Conservation (phyloP, 1,140 invertebrate species). For the Brachionus paranguensis region DNA sequence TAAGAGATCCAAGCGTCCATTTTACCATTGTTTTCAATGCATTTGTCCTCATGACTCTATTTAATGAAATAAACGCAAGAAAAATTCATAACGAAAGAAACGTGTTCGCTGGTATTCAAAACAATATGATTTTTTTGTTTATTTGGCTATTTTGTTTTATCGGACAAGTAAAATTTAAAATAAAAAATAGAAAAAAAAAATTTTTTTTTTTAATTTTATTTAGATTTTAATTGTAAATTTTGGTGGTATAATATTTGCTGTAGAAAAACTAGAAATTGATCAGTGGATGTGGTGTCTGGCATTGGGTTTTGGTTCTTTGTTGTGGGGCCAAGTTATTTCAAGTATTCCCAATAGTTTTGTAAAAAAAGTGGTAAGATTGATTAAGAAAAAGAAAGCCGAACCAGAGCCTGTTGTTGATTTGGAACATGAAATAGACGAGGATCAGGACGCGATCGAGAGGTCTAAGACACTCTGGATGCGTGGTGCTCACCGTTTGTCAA, state of each 20-base stretch:
- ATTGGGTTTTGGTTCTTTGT: slow-evolving; percentile 85
- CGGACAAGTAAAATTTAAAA: slow-evolving; percentile 68
- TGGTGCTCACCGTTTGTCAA: not conserved
- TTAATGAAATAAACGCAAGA: slow-evolving; percentile 98
- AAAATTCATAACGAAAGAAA: slow-evolving; percentile 99
- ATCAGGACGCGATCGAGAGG: not conserved
- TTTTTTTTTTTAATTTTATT: slow-evolving; percentile 35
- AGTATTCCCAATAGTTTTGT: not conserved
- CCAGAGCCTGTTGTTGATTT: not conserved
- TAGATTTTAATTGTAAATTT: slow-evolving; percentile 92
- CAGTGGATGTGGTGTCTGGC: slow-evolving; percentile 99
- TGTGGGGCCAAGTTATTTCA: slow-evolving; percentile 82
- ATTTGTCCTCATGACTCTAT: slow-evolving; percentile 99
- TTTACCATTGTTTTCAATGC: slow-evolving; percentile 99
- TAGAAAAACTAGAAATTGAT: slow-evolving; percentile 75
- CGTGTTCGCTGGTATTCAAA: slow-evolving; percentile 80
- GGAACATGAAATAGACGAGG: slow-evolving; percentile 9
- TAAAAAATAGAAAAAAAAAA: slow-evolving; percentile 18
- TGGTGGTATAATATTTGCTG: slow-evolving; percentile 92
- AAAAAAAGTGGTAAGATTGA: not conserved
- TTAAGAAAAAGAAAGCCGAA: not conserved
- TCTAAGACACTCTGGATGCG: not conserved
- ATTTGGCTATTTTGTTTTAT: slow-evolving; percentile 91
- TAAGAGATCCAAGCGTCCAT: slow-evolving; percentile 79
- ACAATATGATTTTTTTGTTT: slow-evolving; percentile 94